Conservation (phyloP, 2,113 vertebrate species). For the Bos indicus region DNA sequence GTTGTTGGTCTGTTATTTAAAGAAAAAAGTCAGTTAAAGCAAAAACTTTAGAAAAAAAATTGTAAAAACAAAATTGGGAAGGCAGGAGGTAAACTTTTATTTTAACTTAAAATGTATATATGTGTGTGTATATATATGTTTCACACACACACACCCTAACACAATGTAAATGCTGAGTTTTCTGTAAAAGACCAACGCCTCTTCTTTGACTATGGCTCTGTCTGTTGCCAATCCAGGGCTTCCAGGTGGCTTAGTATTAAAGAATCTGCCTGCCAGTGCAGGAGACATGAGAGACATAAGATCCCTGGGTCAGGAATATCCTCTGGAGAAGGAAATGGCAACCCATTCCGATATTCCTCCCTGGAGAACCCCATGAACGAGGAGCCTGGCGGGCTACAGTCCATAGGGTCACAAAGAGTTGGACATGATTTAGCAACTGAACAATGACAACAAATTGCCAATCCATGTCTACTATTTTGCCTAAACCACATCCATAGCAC, state of each 20-base stretch:
- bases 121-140: neutral
- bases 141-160: neutral
- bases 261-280: neutral
- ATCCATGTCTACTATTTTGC: neutral
- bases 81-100: neutral
- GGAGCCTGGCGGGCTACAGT: neutral
- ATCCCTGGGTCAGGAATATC: neutral
- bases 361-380: neutral
- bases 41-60: neutral
- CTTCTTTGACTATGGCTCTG: neutral
- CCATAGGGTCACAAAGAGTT: neutral
- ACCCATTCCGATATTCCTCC: neutral
- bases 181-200: neutral
- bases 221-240: neutral
- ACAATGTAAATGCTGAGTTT: neutral
- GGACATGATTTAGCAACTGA: neutral
- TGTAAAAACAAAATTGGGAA: neutral
- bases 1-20: constrained; percentile 4
- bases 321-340: neutral
- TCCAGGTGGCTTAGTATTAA: neutral
- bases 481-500: neutral
- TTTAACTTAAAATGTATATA: neutral
- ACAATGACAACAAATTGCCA: neutral
- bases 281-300: neutral
- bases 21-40: neutral